These are phyloP conservation scores for Trichoplusia ni DNA, from an alignment of 1,140 invertebrate species.

Conservation along the genomic window DNA sequence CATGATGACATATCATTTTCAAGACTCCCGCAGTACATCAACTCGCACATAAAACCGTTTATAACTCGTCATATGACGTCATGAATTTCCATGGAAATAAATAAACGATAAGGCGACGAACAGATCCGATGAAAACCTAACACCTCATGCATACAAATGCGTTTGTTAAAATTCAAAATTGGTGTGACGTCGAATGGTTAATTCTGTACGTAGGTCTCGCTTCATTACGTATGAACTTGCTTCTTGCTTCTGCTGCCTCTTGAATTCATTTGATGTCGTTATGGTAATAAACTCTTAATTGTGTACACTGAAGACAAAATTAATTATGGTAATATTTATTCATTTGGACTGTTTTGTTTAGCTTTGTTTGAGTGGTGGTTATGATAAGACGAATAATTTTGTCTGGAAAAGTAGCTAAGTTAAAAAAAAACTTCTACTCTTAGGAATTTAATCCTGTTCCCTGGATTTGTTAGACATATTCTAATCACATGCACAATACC, in stretches of 20 bases:
- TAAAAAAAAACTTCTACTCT: no score
- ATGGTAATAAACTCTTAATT: no score
- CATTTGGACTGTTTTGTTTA: no score
- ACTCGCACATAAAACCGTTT: conserved; percentile 29
- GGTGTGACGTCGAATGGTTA: conserved; percentile 22
- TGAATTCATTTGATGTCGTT: background rate
- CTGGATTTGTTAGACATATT: no score
- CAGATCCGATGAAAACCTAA: conserved; percentile 33
- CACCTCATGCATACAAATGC: conserved; percentile 43
- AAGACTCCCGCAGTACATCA: background rate
- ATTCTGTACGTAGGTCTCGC: conserved; percentile 16
- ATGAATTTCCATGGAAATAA: conserved; percentile 42
- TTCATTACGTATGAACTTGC: conserved; percentile 10
- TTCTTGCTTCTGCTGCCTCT: background rate
- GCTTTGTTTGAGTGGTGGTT: no score
- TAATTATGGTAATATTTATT: no score
- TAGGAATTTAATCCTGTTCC: no score
- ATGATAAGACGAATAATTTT: no score
- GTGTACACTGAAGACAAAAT: no score
- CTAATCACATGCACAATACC: no score
- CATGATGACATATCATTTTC: conserved; percentile 8
- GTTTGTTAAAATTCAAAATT: conserved; percentile 38
- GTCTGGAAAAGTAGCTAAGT: no score
- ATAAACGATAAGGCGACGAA: conserved; percentile 36
- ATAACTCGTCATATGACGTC: conserved; percentile 37